Evolutionary conservation across 1,140 invertebrate species (phyloP).

Genomic region (Cherax quadricarinatus): DNA sequence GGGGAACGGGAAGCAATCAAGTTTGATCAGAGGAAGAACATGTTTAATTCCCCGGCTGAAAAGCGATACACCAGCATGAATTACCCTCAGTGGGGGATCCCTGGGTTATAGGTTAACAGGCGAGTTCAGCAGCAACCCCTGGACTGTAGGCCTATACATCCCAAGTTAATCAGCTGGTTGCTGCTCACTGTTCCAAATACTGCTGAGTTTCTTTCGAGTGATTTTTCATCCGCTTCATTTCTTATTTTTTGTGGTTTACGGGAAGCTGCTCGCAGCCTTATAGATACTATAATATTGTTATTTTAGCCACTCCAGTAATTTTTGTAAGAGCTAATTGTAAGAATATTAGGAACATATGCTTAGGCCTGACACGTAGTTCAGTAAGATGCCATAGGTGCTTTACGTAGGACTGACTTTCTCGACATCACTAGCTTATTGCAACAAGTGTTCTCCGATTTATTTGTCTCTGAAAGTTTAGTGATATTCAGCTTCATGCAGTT

Average conservation of each 20-base stretch:
- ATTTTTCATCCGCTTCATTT: constrained; percentile 27
- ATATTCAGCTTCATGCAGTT: constrained; percentile 10
- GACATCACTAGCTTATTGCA: background rate
- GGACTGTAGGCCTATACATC: background rate
- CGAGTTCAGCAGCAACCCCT: background rate
- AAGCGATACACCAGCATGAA: no score
- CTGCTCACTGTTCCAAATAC: background rate
- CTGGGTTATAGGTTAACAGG: no score
- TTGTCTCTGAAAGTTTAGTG: background rate
- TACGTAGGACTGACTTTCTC: background rate
- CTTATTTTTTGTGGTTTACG: background rate
- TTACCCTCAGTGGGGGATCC: no score
- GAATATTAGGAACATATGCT: background rate
- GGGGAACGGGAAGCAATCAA: no score
- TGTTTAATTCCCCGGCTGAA: no score
- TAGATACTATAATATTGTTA: constrained; percentile 11
- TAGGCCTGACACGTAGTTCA: constrained; percentile 26
- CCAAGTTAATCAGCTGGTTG: background rate
- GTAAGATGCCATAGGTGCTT: constrained; percentile 43
- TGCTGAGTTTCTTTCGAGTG: background rate
- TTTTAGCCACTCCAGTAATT: constrained; percentile 39
- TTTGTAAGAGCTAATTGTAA: constrained; percentile 21
- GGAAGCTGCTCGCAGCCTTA: constrained; percentile 28
- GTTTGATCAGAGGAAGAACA: no score
- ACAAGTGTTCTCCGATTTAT: background rate